A percentile compares a stretch with the other conserved stretches of the same genome.
Evolutionary conservation across 2,888 invertebrate species (phyloP).

Genomic region (Tenthredo scrophulariae): DNA sequence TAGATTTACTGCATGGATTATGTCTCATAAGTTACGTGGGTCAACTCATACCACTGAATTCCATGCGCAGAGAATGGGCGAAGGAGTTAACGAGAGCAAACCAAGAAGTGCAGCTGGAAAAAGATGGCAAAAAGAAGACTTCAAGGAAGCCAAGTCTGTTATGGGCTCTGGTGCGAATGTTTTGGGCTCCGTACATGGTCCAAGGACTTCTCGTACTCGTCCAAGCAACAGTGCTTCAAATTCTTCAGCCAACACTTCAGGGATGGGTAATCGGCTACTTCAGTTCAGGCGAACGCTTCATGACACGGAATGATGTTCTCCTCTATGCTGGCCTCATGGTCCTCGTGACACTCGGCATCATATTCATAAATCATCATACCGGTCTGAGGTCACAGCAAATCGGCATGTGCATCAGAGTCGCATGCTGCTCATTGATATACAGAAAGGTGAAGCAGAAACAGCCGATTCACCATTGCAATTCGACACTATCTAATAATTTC

Average conservation of each 20-base stretch:
- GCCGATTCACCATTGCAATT: neutral
- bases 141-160: constrained; percentile 75
- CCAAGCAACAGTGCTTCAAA: constrained; percentile 57
- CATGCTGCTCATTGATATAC: constrained; percentile 84
- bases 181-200: constrained; percentile 70
- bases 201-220: constrained; percentile 59
- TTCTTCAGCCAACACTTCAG: constrained; percentile 67
- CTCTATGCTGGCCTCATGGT: constrained; percentile 74
- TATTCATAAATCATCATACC: constrained; percentile 77
- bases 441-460: constrained; percentile 81
- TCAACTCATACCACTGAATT: no score
- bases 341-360: constrained; percentile 72
- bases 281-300: neutral
- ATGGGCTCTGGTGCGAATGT: constrained; percentile 76
- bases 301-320: constrained; percentile 73
- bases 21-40: no score
- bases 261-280: constrained; percentile 70
- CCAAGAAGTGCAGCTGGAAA: constrained; percentile 58
- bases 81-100: constrained; percentile 72
- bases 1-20: no score
- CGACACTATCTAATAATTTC: neutral
- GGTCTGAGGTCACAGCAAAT: constrained; percentile 75
- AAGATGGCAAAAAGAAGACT: constrained; percentile 67
- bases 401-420: constrained; percentile 85
- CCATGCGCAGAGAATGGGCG: constrained; percentile 77